Conservation (phyloP, 2,888 invertebrate species). For the Sesia apiformis region DNA sequence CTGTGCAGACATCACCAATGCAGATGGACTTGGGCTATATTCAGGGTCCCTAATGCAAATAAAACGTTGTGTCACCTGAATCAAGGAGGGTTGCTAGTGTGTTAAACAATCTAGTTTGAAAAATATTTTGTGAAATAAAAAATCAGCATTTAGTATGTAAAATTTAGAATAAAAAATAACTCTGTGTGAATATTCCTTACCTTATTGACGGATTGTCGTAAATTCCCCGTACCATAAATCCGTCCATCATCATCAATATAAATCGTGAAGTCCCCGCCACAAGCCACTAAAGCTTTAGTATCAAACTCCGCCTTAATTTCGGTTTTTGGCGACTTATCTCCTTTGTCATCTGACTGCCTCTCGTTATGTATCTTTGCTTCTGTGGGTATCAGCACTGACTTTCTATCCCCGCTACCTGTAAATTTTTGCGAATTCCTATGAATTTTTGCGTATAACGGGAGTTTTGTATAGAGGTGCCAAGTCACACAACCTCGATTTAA, state of each 20-base stretch:
- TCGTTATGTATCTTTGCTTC: slow-evolving; percentile 62
- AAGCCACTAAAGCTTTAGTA: slow-evolving; percentile 67
- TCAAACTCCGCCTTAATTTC: slow-evolving; percentile 22
- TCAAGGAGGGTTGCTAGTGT: too few relatives aligned
- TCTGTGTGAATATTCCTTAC: slow-evolving; percentile 33
- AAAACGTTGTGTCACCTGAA: too few relatives aligned
- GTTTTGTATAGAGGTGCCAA: neutral
- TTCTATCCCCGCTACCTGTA: slow-evolving; percentile 73
- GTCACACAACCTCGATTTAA: too few relatives aligned
- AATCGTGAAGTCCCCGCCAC: slow-evolving; percentile 86
- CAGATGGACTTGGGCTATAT: too few relatives aligned
- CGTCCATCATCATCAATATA: slow-evolving; percentile 79
- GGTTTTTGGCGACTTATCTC: slow-evolving; percentile 9
- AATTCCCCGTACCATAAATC: slow-evolving; percentile 85
- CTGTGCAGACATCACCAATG: too few relatives aligned
- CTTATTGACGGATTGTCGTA: slow-evolving; percentile 37
- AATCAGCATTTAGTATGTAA: neutral
- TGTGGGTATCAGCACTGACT: slow-evolving; percentile 72
- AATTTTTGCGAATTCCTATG: neutral
- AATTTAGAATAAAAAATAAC: neutral
- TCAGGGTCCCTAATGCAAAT: too few relatives aligned
- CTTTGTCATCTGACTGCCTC: slow-evolving; percentile 31
- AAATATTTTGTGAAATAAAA: too few relatives aligned
- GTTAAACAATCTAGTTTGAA: too few relatives aligned
- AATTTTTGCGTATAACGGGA: neutral